phyloP scores from a whole-genome alignment of 1,140 invertebrate genomes.

The Drosophila sulfurigaster region DNA sequence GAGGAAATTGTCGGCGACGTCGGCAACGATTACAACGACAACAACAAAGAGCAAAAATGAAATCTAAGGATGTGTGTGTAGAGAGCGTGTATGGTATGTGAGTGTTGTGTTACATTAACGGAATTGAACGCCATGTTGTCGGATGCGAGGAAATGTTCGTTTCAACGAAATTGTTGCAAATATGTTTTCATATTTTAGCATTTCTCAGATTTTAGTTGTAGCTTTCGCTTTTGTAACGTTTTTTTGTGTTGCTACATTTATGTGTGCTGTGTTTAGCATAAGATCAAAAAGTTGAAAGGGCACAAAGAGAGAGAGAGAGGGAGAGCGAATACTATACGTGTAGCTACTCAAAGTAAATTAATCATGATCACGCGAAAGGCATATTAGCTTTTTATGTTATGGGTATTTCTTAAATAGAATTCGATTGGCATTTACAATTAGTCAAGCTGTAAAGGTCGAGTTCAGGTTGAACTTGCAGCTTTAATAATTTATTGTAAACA shows the following conservation, averaged over 20 bases:
- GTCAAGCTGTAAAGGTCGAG: too few relatives aligned
- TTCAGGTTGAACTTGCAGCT: too few relatives aligned
- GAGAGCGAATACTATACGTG: background rate
- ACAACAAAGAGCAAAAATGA: constrained; percentile 34
- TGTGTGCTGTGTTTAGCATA: background rate
- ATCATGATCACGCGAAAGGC: background rate
- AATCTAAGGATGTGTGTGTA: constrained; percentile 20
- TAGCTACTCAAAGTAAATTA: background rate
- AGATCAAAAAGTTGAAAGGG: background rate
- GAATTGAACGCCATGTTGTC: constrained; percentile 77
- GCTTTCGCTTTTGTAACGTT: background rate
- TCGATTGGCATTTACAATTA: too few relatives aligned
- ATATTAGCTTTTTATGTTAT: background rate
- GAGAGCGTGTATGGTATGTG: constrained; percentile 17
- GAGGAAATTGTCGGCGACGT: constrained; percentile 62
- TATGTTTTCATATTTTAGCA: constrained; percentile 56
- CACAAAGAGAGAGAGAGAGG: background rate
- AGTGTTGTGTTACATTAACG: constrained; percentile 73
- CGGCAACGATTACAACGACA: constrained; percentile 58
- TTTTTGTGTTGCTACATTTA: background rate
- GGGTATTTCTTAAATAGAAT: too few relatives aligned
- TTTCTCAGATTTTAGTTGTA: constrained; percentile 6
- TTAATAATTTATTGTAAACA: too few relatives aligned
- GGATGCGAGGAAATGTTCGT: constrained; percentile 78
- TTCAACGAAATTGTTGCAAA: constrained; percentile 61